These are phyloP conservation scores for Pristiophorus japonicus DNA, from an alignment of 2,113 vertebrate species.

Conservation along the genomic window DNA sequence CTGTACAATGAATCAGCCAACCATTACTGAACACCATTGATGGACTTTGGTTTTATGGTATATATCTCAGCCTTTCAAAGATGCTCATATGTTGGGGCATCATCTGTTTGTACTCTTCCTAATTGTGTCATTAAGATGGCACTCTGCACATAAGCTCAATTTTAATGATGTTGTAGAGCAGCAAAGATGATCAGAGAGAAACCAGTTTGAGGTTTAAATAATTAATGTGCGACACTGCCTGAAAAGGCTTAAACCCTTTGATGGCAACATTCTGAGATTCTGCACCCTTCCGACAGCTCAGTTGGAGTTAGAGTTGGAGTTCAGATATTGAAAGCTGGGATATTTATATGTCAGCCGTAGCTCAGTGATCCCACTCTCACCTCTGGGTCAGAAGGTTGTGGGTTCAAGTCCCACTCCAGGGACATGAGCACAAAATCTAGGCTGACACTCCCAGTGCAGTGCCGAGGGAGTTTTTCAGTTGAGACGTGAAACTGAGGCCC, in stretches of 20 bases:
- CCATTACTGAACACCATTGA: not conserved
- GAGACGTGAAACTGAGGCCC: not conserved
- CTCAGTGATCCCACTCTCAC: not conserved
- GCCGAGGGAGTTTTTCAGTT: not conserved
- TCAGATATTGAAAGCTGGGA: not conserved
- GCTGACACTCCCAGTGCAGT: not conserved
- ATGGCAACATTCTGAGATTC: not conserved
- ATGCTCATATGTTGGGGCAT: not conserved
- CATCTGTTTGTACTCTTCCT: not conserved
- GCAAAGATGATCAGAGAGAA: not conserved
- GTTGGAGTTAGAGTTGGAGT: not conserved
- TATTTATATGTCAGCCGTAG: not conserved
- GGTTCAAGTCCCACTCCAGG: not conserved
- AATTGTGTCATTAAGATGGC: not conserved
- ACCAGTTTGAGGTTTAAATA: not conserved
- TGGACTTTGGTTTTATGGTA: not conserved
- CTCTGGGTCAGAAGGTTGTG: not conserved
- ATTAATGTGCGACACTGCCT: not conserved
- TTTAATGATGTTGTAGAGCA: not conserved
- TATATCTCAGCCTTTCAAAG: not conserved
- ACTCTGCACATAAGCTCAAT: not conserved
- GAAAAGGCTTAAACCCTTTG: not conserved
- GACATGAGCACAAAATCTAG: not conserved
- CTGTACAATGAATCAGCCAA: not conserved
- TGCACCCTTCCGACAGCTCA: not conserved